phyloP scores from a whole-genome alignment of 2,888 invertebrate species.

The Andricus quercusramuli region DNA sequence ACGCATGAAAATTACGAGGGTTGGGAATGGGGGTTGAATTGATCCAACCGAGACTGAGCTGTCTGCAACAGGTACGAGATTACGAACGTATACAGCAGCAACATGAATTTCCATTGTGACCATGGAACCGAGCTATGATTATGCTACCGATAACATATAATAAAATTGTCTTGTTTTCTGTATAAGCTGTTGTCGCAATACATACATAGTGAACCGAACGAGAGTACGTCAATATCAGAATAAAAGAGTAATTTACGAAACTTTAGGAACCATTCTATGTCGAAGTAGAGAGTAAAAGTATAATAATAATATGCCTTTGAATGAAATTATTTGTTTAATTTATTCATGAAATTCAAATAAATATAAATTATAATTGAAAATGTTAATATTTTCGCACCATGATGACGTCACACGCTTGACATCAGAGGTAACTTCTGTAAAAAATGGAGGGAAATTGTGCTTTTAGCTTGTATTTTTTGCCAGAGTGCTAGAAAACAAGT shows the following conservation, averaged over 20 bases:
- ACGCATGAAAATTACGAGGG: constrained; percentile 6
- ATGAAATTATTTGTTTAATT: no score
- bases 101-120: background rate
- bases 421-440: no score
- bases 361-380: no score
- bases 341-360: no score
- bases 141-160: constrained; percentile 38
- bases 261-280: no score
- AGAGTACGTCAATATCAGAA: constrained; percentile 9
- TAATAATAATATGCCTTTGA: no score
- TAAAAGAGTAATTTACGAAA: background rate
- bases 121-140: constrained; percentile 16
- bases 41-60: constrained; percentile 44
- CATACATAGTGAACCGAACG: background rate
- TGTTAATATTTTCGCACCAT: no score
- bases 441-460: no score
- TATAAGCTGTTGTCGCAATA: background rate
- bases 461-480: no score
- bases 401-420: no score
- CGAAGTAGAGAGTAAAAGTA: no score
- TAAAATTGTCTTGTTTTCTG: constrained; percentile 22
- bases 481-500: no score
- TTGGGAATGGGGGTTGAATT: background rate
- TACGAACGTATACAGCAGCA: constrained; percentile 7
- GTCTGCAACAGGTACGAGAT: constrained; percentile 60